phyloP scores from a whole-genome alignment of 2,113 vertebrate genomes.

The Ptychochromis oligacanthus region DNA sequence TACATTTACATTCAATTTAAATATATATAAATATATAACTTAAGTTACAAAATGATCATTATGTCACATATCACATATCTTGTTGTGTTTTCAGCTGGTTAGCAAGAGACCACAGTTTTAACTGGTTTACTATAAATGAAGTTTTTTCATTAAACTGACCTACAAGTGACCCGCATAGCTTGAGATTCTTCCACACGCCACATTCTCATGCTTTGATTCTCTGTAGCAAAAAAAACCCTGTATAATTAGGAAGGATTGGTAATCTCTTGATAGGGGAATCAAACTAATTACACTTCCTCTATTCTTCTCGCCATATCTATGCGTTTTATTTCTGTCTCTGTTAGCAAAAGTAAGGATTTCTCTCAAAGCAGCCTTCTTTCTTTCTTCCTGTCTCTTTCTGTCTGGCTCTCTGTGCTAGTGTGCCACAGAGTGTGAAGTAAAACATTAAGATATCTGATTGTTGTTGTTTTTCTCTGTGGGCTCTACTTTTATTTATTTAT shows the following conservation, averaged over 20 bases:
- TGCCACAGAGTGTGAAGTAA: constrained; percentile 13
- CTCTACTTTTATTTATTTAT: neutral
- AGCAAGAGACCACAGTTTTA: neutral
- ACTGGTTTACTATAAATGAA: neutral
- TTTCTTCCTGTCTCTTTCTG: neutral
- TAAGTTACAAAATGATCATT: too few relatives aligned
- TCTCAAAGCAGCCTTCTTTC: neutral
- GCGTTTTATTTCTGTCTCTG: constrained; percentile 6
- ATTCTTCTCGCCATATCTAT: constrained; percentile 8
- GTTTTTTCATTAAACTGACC: constrained; percentile 8
- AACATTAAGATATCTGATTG: constrained; percentile 6
- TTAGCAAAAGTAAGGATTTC: constrained; percentile 11
- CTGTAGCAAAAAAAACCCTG: constrained; percentile 17
- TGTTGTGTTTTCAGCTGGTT: neutral
- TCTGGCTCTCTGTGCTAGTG: constrained; percentile 6
- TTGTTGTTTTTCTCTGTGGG: constrained; percentile 15
- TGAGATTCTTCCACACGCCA: constrained; percentile 26
- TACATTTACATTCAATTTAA: neutral
- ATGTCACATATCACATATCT: too few relatives aligned
- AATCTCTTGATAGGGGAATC: constrained; percentile 43
- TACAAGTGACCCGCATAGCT: constrained; percentile 18
- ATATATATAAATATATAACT: too few relatives aligned
- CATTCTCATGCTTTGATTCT: constrained; percentile 53
- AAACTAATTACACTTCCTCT: constrained; percentile 46
- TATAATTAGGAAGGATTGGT: constrained; percentile 44